Base-by-base conservation (phyloP, 1,140 invertebrate genomes). In the Dreissena rostriformis region DNA sequence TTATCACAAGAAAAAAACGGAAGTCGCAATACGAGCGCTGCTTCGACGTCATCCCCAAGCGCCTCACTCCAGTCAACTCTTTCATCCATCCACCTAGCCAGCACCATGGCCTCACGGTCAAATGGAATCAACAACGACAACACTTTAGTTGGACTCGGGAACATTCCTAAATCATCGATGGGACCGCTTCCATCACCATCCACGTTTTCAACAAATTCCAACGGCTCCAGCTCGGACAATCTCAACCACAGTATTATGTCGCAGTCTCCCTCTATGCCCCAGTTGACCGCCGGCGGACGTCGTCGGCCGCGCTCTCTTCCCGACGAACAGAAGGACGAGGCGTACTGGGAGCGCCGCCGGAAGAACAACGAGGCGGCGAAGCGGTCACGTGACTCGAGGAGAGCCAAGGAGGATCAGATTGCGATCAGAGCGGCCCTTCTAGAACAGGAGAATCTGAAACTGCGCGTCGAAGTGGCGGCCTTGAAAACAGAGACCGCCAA, bases 361-460 rank as follows among this genome's bases (percentile, higher is more conserved):
- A 93, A 93, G 74, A 94, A 94, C 86, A 94, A 94, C 86, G 94
- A 94, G 73, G 92, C 94, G 5, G 93, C 94, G 1, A 93, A 93
- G 83, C 66, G 93, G 68, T 94, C 93, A 24, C 84, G 94, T 39
- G 94, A 94, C 81, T 87, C 92, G 12, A 65, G 94, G 61, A 76
- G 94, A 26, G 89, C 89, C 26, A 94, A 94, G 82, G 93, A 94
- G 81, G 92, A 94, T 57, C 90, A 93, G 82, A 93, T 93, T 57
- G 91, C 92, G 28, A 91, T 92, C 61, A 83, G 92, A 10, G 92
- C 91, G 19, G 92, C 91, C 14, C 90, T 90, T 39, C 84, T 94
- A n/a, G 93, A 94, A 85, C 92, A 93, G 81, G 93, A 94, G 86
- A 94, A 94, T 86, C 78, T 93, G 8, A 92, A 93, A 87, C 81